Percentiles rank a stretch among this genome's conserved stretches.
phyloP scores from a whole-genome alignment of 2,888 invertebrate species.

The Watsonalla cultraria region DNA sequence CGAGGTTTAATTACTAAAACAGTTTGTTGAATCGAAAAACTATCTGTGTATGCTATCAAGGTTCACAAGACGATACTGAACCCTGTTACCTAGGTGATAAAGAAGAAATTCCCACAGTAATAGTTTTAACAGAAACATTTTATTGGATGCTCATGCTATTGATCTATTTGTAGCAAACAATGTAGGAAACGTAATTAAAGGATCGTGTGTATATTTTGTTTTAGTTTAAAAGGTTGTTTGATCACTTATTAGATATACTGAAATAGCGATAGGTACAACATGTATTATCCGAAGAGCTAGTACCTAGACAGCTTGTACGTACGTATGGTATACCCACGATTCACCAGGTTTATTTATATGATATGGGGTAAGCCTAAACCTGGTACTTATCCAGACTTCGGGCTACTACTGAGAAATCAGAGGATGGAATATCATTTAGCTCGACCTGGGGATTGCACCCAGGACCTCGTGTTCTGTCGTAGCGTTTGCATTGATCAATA shows the following conservation, averaged over 20 bases:
- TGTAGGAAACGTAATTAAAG: slow-evolving; percentile 36
- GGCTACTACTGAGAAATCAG: too few relatives aligned
- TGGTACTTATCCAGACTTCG: too few relatives aligned
- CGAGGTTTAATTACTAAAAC: slow-evolving; percentile 37
- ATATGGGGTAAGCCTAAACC: too few relatives aligned
- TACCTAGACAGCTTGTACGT: too few relatives aligned
- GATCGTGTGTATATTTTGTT: slow-evolving; percentile 9
- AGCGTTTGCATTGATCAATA: too few relatives aligned
- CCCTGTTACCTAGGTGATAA: not conserved
- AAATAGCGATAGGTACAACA: not conserved
- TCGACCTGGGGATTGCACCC: too few relatives aligned
- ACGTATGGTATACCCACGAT: too few relatives aligned
- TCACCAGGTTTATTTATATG: too few relatives aligned
- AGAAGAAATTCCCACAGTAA: not conserved
- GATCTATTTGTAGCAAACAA: slow-evolving; percentile 45
- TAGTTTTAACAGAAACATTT: slow-evolving; percentile 11
- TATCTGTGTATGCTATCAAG: slow-evolving; percentile 1
- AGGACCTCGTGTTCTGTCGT: too few relatives aligned
- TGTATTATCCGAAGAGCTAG: too few relatives aligned
- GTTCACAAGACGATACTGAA: not conserved
- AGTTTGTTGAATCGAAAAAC: slow-evolving; percentile 20
- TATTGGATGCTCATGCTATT: slow-evolving; percentile 27
- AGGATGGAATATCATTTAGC: too few relatives aligned
- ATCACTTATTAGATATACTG: slow-evolving; percentile 8
- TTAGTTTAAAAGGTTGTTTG: slow-evolving; percentile 8